Base-by-base conservation (phyloP, 1,140 invertebrate species). In the Tachypleus tridentatus region DNA sequence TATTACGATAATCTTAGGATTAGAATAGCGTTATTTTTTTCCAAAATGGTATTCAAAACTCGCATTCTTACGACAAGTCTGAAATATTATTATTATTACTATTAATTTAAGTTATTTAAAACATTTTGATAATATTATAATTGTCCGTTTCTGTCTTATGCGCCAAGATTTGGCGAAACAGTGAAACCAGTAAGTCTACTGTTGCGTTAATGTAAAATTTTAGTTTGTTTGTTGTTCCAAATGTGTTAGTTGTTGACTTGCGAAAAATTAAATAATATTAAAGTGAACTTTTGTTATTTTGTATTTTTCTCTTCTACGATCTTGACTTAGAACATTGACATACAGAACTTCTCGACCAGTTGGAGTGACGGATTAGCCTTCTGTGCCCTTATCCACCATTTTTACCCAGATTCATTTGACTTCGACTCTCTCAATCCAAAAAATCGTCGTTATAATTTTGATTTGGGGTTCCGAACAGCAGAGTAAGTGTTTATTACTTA, bases 291-390 rank as follows among this genome's bases (percentile, higher is more conserved):
- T 29, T 29, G 0, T 29, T 49, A 59, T 47, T 59, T 51, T 65
- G 47, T 5, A 58, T 61, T 57, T 51, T 47, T 6, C 0, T 51
- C 4, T 53, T 1, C n/a, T 63, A 57, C 9, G 61, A 64, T 65
- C 48, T 72, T 51, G 51, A 71, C 67, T 50, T 78, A 94, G 91
- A 92, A 94, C 84, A 86, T 97, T 75, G 87, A 93, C 80, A 84
- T 97, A 82, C 89, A 90, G 74, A 97, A 97, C 82, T 98, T 97
- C 82, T 96, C 92, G 71, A 91, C 88, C 74, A 92, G 89, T 80
- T 97, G 93, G 93, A 88, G 86, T 79, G 88, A 96, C 80, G 94
- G 94, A 74, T 82, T 97, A 78, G 94, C 92, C 70, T 97, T 97
- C 82, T 97, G 93, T 79, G 94, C 94, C 72, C 83, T 97, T 67